Conservation (phyloP, 2,888 invertebrate species). For the Ophion obscuratus region DNA sequence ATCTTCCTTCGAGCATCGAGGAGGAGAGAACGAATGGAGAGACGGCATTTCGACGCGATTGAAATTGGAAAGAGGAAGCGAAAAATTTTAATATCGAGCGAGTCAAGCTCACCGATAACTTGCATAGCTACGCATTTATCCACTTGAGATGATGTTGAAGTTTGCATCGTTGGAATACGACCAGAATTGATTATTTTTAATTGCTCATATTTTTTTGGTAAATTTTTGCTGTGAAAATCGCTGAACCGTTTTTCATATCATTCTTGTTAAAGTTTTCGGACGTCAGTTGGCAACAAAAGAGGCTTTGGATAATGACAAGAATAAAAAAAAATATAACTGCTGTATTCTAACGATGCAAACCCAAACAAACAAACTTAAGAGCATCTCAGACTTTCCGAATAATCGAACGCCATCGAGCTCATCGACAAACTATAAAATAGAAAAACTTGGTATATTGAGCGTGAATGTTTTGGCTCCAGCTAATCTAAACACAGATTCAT, state of each 20-base stretch:
- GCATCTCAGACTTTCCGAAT: not conserved
- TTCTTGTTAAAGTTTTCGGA: too few relatives aligned
- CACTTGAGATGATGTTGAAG: not conserved
- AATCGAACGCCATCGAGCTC: not conserved
- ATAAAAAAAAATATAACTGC: too few relatives aligned
- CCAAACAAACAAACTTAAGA: too few relatives aligned
- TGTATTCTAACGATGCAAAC: too few relatives aligned
- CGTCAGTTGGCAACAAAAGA: too few relatives aligned
- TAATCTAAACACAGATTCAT: not conserved
- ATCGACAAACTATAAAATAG: not conserved
- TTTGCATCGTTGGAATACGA: not conserved
- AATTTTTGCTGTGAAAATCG: not conserved
- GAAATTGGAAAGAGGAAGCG: conserved; percentile 23
- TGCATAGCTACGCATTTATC: not conserved
- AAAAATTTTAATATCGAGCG: not conserved
- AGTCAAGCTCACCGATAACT: not conserved
- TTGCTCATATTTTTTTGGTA: not conserved
- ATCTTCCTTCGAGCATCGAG: conserved; percentile 40
- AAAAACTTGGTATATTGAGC: too few relatives aligned
- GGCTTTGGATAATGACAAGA: too few relatives aligned
- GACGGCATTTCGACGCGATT: conserved; percentile 24
- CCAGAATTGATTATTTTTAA: not conserved
- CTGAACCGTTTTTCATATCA: too few relatives aligned
- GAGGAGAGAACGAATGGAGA: not conserved
- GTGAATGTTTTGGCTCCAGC: too few relatives aligned